A percentile compares a stretch with the other conserved stretches of the same genome.
Evolutionary conservation across 1,140 invertebrate species (phyloP).

Genomic region (Grapholita molesta): DNA sequence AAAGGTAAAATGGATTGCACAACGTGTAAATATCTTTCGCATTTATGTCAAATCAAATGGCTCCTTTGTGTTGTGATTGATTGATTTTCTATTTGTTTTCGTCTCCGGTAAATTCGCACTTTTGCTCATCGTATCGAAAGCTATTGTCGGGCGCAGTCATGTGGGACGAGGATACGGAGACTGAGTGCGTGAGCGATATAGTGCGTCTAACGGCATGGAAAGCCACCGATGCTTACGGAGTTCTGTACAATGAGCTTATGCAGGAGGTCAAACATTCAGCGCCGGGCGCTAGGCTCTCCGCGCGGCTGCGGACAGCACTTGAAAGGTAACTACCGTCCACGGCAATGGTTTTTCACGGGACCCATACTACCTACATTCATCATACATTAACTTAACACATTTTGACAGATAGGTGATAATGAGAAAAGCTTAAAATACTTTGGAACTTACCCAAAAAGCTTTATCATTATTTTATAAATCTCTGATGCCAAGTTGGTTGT

Average conservation of each 20-base stretch:
- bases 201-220: conserved; percentile 19
- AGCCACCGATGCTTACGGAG: conserved; percentile 67
- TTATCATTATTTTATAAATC: too few species aligned
- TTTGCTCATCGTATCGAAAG: background rate
- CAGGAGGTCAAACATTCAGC: conserved; percentile 83
- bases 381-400: background rate
- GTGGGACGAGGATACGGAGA: conserved; percentile 21
- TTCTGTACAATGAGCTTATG: conserved; percentile 83
- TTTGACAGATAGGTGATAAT: background rate
- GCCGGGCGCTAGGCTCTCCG: conserved; percentile 84
- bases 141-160: background rate
- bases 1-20: background rate
- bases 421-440: too few species aligned
- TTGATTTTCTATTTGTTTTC: conserved; percentile 2
- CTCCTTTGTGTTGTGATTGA: conserved; percentile 1
- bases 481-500: too few species aligned
- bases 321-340: conserved; percentile 72
- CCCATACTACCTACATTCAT: background rate
- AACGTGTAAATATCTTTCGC: background rate
- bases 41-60: conserved; percentile 2
- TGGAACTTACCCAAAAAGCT: too few species aligned
- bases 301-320: conserved; percentile 80
- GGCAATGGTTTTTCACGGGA: background rate
- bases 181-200: conserved; percentile 22
- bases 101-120: background rate